Base-by-base conservation (phyloP, 2,888 invertebrate genomes). In the Thyatira batis region DNA sequence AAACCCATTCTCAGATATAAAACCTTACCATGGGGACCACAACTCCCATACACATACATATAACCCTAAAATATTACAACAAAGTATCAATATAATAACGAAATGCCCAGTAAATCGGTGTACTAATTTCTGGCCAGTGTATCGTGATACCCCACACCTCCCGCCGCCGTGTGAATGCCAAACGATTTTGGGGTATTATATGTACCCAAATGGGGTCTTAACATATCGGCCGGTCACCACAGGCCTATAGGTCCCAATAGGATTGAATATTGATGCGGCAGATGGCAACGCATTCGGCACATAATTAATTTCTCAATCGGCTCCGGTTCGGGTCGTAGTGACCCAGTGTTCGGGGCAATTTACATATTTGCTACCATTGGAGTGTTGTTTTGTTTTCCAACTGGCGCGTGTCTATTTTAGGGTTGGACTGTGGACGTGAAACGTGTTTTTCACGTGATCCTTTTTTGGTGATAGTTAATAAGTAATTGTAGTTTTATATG, bases 241-340 rank as follows among this genome's bases (percentile, higher is more conserved):
- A 58, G 66, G 60, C 58, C 73, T 71, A 78, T 76, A 75, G 76
- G 71, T 78, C 82, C 84, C 84, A 80, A 85, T 84, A 79, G 82
- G 84, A 89, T 90, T 86, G 87, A 89, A 89, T 89, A 89, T 88
- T 87, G 87, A 88, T 85, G 84, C 78, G 81, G 73, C 87, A 89
- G 89, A 88, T 88, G 89, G 87, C 84, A 73, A 74, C 80, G 81
- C 80, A 83, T 81, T 85, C 79, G 78, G 79, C 85, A 87, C 85
- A 88, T 89, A 89, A 89, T 89, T 89, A 88, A 89, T 89, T 82
- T 85, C 83, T 76, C 78, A 76, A 78, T 77, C 71, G 80, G 67
- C 73, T 68, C 66, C 71, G 53, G 57, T 63, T 67, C 67, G 69
- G 73, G 67, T 69, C 69, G 67, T 64, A 73, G 65, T 78, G 78